Evolutionary conservation across 1,140 invertebrate genomes (phyloP).

Genomic region (Helicoverpa armigera): DNA sequence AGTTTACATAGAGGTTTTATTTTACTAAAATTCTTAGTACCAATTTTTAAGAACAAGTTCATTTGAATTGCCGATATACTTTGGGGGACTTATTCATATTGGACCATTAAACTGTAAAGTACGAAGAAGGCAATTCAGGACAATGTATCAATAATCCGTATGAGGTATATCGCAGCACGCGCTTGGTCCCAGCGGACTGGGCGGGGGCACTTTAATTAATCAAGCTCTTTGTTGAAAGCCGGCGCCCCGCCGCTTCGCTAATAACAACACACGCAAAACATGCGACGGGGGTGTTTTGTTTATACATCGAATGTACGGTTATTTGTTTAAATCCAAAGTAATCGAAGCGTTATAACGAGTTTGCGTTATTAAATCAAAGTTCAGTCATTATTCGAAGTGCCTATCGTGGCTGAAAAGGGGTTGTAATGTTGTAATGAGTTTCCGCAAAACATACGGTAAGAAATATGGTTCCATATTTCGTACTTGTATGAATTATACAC

Average conservation of each 20-base stretch:
- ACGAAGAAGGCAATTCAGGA: slow-evolving; percentile 62
- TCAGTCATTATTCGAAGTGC: slow-evolving; percentile 40
- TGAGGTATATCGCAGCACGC: slow-evolving; percentile 51
- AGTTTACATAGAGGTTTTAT: not conserved
- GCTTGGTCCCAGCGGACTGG: slow-evolving; percentile 69
- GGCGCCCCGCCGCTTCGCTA: slow-evolving; percentile 63
- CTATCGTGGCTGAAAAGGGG: slow-evolving; percentile 5
- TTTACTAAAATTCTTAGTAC: too few species aligned
- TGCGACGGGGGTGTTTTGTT: slow-evolving; percentile 68
- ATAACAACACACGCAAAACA: slow-evolving; percentile 78
- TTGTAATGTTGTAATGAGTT: slow-evolving; percentile 1
- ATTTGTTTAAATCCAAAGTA: slow-evolving; percentile 71
- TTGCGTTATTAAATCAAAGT: slow-evolving; percentile 48
- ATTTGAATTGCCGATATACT: too few species aligned
- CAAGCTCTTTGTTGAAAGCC: slow-evolving; percentile 74
- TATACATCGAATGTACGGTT: slow-evolving; percentile 66
- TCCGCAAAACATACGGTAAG: not conserved
- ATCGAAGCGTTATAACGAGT: slow-evolving; percentile 57
- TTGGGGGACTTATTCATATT: not conserved
- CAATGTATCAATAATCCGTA: slow-evolving; percentile 71
- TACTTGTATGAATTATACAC: too few species aligned
- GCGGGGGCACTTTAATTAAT: slow-evolving; percentile 83
- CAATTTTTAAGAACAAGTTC: too few species aligned
- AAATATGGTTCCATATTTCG: too few species aligned
- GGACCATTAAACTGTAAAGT: slow-evolving; percentile 16